Conservation (phyloP, 2,113 vertebrate species). For the Bostrychus sinensis region DNA sequence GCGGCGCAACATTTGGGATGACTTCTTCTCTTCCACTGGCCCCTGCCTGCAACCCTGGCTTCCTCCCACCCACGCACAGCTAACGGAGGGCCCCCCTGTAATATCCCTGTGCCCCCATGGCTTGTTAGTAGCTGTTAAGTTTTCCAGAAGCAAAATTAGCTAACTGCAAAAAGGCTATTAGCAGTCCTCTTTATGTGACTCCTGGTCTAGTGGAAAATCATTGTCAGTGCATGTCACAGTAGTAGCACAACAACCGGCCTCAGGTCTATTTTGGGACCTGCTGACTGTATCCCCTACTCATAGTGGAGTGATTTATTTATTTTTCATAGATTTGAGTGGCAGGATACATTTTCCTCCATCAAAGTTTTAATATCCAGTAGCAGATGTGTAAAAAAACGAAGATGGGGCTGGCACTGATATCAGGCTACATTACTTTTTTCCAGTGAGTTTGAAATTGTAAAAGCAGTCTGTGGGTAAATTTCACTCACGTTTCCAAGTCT, state of each 20-base stretch:
- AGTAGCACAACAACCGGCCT: constrained; percentile 55
- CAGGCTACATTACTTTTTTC: neutral
- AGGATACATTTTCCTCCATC: constrained; percentile 15
- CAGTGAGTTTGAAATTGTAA: constrained; percentile 6
- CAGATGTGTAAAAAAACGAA: constrained; percentile 8
- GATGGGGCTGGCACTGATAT: neutral
- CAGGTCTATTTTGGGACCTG: constrained; percentile 58
- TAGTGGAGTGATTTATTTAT: constrained; percentile 36
- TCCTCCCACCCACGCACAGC: constrained; percentile 33
- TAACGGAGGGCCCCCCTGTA: constrained; percentile 37
- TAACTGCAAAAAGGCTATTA: constrained; percentile 13
- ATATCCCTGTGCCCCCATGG: constrained; percentile 29
- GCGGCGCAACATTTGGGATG: constrained; percentile 64
- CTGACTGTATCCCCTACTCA: constrained; percentile 56
- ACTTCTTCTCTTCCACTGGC: constrained; percentile 65
- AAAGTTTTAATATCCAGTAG: constrained; percentile 17
- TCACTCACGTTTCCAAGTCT: neutral
- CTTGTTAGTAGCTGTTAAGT: constrained; percentile 2
- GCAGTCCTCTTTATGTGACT: constrained; percentile 34
- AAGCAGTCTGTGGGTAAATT: neutral
- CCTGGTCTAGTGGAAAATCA: constrained; percentile 53
- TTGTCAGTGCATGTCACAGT: constrained; percentile 40
- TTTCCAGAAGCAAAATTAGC: constrained; percentile 26
- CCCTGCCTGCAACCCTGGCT: constrained; percentile 31
- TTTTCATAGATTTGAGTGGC: constrained; percentile 25